Percentiles rank a stretch among this genome's conserved stretches.
phyloP scores from a whole-genome alignment of 2,113 vertebrate species.

The Pygathrix nemaeus region DNA sequence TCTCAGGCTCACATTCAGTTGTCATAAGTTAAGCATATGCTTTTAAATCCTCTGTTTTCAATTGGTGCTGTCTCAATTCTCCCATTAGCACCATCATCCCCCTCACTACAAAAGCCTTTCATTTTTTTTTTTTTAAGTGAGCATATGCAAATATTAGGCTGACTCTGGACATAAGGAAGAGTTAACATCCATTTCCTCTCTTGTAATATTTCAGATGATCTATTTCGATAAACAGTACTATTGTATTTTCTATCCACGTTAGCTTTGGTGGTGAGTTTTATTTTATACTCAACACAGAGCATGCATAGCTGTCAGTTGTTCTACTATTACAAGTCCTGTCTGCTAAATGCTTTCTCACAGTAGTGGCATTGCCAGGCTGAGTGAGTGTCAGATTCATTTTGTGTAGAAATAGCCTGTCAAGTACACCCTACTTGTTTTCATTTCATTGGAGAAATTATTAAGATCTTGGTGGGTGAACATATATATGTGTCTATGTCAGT shows the following conservation, averaged over 20 bases:
- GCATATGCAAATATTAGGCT: neutral
- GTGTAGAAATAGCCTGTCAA: slow-evolving; percentile 48
- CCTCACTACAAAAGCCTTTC: neutral
- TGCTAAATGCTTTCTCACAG: slow-evolving; percentile 43
- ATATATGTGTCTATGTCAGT: neutral
- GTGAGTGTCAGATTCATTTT: slow-evolving; percentile 63
- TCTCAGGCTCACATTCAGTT: neutral
- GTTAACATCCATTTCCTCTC: neutral
- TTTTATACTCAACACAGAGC: neutral
- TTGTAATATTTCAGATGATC: neutral
- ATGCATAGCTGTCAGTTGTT: slow-evolving; percentile 12
- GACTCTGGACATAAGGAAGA: neutral
- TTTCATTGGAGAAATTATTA: neutral
- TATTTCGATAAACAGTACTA: neutral
- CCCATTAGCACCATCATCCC: neutral
- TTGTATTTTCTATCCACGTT: neutral
- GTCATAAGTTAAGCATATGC: slow-evolving; percentile 5
- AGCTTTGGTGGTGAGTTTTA: slow-evolving; percentile 53
- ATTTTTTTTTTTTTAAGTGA: neutral
- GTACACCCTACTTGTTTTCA: neutral
- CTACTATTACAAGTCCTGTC: neutral
- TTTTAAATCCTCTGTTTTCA: slow-evolving; percentile 21
- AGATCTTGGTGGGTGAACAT: neutral
- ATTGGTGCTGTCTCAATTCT: neutral
- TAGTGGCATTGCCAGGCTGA: slow-evolving; percentile 41